A percentile compares a stretch with the other conserved stretches of the same genome.
These are phyloP conservation scores for Melanchra persicariae DNA, from an alignment of 2,888 invertebrate genomes.

Conservation along the genomic window DNA sequence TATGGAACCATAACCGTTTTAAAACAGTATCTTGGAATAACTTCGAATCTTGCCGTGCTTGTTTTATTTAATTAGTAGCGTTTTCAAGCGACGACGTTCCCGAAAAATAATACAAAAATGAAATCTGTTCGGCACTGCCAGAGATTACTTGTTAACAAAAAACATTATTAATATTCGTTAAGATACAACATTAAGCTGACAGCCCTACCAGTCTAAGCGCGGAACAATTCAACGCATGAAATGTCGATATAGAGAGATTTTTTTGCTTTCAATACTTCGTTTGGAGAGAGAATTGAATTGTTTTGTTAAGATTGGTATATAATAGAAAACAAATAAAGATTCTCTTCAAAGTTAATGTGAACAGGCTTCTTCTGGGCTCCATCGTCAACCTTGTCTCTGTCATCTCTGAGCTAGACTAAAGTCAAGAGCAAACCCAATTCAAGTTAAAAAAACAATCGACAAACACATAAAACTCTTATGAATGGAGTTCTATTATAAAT, in stretches of 20 bases:
- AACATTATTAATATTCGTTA: no score
- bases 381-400: no score
- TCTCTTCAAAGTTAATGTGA: no score
- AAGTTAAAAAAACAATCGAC: no score
- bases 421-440: no score
- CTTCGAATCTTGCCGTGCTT: no score
- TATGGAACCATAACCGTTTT: not conserved
- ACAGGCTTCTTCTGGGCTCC: no score
- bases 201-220: slow-evolving; percentile 68
- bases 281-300: slow-evolving; percentile 60
- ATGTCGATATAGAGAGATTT: slow-evolving; percentile 75
- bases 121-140: not conserved
- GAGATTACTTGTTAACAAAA: not conserved
- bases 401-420: no score
- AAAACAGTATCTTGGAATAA: no score
- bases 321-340: slow-evolving; percentile 23
- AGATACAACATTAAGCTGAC: slow-evolving; percentile 25
- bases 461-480: not conserved
- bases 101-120: not conserved
- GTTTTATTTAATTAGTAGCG: no score
- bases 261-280: slow-evolving; percentile 69
- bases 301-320: slow-evolving; percentile 48
- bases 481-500: not conserved
- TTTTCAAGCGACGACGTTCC: no score
- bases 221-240: slow-evolving; percentile 73